These are phyloP conservation scores for Nycticryphes semicollaris DNA, from an alignment of 2,113 vertebrate species.

Conservation along the genomic window DNA sequence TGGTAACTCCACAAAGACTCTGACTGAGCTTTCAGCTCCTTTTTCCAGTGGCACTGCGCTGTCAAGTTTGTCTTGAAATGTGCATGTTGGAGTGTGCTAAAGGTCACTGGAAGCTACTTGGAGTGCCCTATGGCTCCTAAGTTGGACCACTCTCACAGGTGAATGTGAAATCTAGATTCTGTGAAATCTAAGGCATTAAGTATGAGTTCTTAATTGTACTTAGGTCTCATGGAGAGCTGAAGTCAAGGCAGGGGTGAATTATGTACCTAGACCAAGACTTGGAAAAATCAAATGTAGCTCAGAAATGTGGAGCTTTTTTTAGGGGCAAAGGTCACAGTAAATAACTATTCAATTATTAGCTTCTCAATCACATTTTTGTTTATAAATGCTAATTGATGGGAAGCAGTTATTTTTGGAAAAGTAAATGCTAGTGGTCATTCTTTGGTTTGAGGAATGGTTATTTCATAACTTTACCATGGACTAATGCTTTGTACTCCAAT, in stretches of 20 bases:
- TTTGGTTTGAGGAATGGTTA: neutral
- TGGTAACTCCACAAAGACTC: neutral
- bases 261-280: neutral
- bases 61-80: neutral
- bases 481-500: neutral
- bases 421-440: neutral
- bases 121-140: neutral
- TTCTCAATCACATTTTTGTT: neutral
- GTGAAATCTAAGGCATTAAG: neutral
- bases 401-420: neutral
- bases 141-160: neutral
- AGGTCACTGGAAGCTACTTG: neutral
- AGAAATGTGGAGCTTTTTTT: neutral
- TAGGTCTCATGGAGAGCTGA: neutral
- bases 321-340: neutral
- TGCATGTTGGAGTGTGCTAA: neutral
- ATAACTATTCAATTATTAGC: neutral
- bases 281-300: neutral
- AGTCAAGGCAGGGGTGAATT: neutral
- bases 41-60: neutral
- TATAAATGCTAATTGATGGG: neutral
- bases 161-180: neutral
- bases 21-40: neutral
- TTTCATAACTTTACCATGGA: neutral
- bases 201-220: neutral